phyloP scores from a whole-genome alignment of 2,113 vertebrate genomes.

The Aramus guarauna region DNA sequence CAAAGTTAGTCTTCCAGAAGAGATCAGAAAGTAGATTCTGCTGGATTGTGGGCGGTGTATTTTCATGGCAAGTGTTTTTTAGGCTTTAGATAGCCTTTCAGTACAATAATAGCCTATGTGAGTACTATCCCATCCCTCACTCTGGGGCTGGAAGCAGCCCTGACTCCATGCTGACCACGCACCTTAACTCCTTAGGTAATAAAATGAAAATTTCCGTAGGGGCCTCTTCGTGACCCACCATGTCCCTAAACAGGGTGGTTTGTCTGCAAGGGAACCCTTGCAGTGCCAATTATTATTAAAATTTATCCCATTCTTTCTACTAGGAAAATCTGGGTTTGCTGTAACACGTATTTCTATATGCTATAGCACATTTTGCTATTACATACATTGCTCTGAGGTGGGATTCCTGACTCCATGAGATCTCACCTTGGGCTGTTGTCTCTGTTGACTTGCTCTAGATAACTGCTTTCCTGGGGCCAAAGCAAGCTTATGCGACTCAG shows the following conservation, averaged over 20 bases:
- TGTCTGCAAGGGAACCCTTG: neutral
- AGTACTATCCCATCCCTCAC: neutral
- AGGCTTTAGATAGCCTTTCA: neutral
- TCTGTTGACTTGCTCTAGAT: neutral
- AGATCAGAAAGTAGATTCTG: conserved; percentile 29
- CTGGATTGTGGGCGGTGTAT: neutral
- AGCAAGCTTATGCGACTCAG: neutral
- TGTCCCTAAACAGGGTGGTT: neutral
- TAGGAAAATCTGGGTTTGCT: neutral
- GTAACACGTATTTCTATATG: neutral
- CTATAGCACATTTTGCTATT: neutral
- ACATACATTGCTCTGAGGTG: neutral
- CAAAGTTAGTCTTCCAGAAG: conserved; percentile 44
- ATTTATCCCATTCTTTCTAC: neutral
- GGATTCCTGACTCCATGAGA: neutral
- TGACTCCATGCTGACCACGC: neutral
- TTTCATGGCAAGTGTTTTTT: neutral
- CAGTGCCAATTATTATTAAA: neutral
- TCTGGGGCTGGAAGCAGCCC: neutral
- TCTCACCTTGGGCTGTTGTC: neutral
- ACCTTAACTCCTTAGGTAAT: neutral
- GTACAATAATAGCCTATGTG: neutral
- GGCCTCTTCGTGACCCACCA: fast-evolving
- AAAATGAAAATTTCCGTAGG: neutral
- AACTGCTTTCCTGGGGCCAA: neutral